Evolutionary conservation across 2,113 vertebrate species (phyloP).

Genomic region (Harpagus bidentatus): DNA sequence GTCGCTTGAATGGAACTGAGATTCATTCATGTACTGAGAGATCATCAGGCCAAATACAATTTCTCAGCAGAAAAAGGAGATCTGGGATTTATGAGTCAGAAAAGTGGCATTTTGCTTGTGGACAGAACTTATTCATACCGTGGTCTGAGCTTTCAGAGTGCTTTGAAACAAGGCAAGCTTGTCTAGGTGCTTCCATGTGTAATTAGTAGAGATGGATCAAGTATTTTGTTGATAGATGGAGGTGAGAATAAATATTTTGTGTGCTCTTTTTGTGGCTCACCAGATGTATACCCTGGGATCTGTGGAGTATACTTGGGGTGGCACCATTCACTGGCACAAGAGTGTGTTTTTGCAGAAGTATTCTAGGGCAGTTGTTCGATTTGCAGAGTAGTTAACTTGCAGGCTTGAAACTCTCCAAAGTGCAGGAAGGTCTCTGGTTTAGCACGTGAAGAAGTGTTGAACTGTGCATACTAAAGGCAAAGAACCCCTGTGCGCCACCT

Average conservation of each 20-base stretch:
- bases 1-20: background rate
- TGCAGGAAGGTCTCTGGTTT: background rate
- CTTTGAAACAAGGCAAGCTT: background rate
- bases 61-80: background rate
- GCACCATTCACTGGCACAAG: background rate
- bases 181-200: fast-evolving
- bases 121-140: fast-evolving
- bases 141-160: background rate
- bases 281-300: background rate
- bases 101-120: background rate
- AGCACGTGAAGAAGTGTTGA: fast-evolving
- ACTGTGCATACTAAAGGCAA: background rate
- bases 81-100: background rate
- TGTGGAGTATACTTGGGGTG: background rate
- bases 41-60: fast-evolving
- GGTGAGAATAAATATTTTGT: background rate
- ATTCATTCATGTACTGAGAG: background rate
- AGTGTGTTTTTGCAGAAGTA: background rate
- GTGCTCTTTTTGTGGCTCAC: background rate
- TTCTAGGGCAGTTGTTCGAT: background rate
- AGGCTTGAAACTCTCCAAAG: background rate
- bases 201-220: background rate
- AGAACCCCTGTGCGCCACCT: background rate
- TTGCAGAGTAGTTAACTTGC: background rate
- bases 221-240: background rate